phyloP scores from a whole-genome alignment of 2,113 vertebrate genomes.

The Pelobates fuscus region DNA sequence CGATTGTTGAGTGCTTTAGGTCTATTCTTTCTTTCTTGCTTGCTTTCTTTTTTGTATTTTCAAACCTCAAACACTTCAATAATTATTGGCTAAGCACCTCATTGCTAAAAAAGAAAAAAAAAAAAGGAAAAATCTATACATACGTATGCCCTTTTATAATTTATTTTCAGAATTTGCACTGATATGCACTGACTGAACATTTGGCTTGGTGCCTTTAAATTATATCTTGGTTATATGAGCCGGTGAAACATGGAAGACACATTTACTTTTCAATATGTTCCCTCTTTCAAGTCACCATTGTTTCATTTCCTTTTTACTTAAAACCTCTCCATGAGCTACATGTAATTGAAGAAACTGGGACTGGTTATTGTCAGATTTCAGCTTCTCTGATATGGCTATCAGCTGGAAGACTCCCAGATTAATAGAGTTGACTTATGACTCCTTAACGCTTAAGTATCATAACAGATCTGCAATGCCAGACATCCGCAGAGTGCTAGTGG shows the following conservation, averaged over 20 bases:
- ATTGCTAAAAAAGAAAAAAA: too few relatives aligned
- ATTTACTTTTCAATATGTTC: constrained; percentile 24
- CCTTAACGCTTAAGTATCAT: background rate
- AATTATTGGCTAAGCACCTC: too few relatives aligned
- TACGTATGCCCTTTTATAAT: constrained; percentile 3
- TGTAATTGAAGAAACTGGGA: constrained; percentile 15
- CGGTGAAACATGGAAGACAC: constrained; percentile 8
- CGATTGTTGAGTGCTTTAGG: too few relatives aligned
- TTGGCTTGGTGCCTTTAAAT: background rate
- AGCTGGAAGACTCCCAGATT: background rate
- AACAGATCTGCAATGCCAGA: background rate
- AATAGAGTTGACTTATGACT: background rate
- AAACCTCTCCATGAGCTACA: background rate
- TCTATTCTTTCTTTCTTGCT: too few relatives aligned
- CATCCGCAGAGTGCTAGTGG: too few relatives aligned
- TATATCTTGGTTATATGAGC: constrained; percentile 12
- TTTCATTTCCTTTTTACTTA: constrained; percentile 39
- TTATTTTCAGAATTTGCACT: constrained; percentile 9
- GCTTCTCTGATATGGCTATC: background rate
- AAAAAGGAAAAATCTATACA: too few relatives aligned
- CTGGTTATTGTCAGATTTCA: constrained; percentile 24
- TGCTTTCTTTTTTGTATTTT: too few relatives aligned
- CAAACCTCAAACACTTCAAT: too few relatives aligned
- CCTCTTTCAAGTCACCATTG: constrained; percentile 7
- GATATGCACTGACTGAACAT: constrained; percentile 3